Conservation (phyloP, 2,113 vertebrate genomes). For the Orthonyx spaldingii region DNA sequence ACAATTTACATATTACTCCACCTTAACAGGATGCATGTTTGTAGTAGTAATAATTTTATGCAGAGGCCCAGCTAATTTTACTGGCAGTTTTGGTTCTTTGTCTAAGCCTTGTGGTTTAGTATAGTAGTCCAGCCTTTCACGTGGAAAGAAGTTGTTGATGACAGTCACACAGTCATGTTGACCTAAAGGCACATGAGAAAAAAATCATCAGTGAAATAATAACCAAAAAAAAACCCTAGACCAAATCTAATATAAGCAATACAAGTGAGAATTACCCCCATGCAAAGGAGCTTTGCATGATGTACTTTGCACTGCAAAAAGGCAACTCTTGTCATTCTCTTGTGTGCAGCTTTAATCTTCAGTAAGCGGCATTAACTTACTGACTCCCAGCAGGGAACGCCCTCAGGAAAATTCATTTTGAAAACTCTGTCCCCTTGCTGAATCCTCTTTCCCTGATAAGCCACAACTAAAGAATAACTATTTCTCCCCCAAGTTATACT, state of each 20-base stretch:
- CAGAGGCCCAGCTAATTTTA: conserved; percentile 88
- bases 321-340: not conserved
- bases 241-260: not conserved
- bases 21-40: conserved; percentile 96
- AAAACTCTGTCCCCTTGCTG: not conserved
- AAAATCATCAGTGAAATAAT: not conserved
- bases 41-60: conserved; percentile 97
- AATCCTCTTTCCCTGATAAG: not conserved
- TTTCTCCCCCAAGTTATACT: not conserved
- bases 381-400: not conserved
- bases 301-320: not conserved
- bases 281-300: not conserved
- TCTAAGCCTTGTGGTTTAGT: conserved; percentile 91
- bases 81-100: conserved; percentile 89
- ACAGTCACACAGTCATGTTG: conserved; percentile 97
- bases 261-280: not conserved
- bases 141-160: conserved; percentile 98
- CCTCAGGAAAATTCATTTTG: not conserved
- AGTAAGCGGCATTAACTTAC: not conserved
- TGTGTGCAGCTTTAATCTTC: not conserved
- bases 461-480: not conserved
- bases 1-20: conserved; percentile 28
- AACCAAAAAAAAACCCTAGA: not conserved
- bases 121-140: conserved; percentile 92
- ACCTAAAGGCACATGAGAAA: conserved; percentile 69